A percentile compares a stretch with the other conserved stretches of the same genome.
Evolutionary conservation across 2,113 vertebrate species (phyloP).

Genomic region (Rhinolophus sinicus): DNA sequence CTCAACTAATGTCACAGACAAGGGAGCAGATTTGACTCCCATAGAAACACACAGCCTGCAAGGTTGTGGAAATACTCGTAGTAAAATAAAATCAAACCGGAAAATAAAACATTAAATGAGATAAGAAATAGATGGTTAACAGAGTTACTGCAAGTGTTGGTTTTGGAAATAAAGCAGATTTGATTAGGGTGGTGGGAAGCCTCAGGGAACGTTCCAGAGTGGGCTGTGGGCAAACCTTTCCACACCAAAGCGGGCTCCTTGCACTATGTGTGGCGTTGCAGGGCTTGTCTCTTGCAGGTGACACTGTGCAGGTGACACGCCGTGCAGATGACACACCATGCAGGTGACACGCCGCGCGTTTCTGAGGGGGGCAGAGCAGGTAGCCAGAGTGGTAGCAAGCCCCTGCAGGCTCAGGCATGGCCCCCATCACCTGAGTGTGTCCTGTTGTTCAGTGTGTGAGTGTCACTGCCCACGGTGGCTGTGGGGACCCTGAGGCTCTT

Average conservation of each 20-base stretch:
- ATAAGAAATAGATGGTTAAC: background rate
- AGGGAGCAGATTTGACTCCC: too few relatives aligned
- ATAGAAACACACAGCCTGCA: background rate
- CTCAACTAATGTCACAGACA: background rate
- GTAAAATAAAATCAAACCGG: background rate
- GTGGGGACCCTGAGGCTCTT: background rate
- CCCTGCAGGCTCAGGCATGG: accelerated
- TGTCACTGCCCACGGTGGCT: background rate
- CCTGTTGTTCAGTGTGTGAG: background rate
- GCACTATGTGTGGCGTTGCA: too few relatives aligned
- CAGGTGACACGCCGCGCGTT: too few relatives aligned
- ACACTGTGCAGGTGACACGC: too few relatives aligned
- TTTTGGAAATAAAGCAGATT: background rate
- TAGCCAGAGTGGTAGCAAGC: background rate
- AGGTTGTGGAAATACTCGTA: background rate
- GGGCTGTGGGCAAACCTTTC: background rate
- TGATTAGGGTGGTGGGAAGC: background rate
- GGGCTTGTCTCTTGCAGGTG: accelerated
- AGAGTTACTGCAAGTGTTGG: background rate
- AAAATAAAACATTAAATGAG: background rate
- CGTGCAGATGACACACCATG: too few relatives aligned
- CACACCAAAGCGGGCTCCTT: background rate
- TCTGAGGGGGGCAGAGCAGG: background rate
- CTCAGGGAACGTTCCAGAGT: background rate
- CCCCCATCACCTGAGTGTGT: too few relatives aligned